Evolutionary conservation across 2,888 invertebrate genomes (phyloP), one percentile per base, ranked within the genome.

Genomic region (Caenorhabditis sinica): DNA sequence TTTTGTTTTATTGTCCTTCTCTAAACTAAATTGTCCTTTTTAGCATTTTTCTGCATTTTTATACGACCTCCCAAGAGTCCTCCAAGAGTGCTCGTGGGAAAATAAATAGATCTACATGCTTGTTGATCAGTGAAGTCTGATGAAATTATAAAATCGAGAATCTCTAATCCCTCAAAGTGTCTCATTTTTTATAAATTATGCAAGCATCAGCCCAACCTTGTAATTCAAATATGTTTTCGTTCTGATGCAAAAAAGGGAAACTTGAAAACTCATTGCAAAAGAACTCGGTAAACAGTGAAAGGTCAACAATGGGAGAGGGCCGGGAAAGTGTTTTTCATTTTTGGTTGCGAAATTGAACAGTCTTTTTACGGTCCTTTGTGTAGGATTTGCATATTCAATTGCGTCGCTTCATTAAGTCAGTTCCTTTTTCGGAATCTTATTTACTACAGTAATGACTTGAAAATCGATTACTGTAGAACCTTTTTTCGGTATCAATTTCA

Each of bases 1-100:
- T 56, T 63, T 73, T 33, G 60, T 61, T 61, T 73, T 61, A 72
- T 72, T 56, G 56, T 25, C 20, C 33, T n/a, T n/a, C n/a, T 69
- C 49, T 69, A n/a, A 33, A 23, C 36, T 15, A 11, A 43, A 43
- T 61, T 43, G 25, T 30, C 45, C n/a, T 49, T 25, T 45, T 61
- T 40, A 43, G 6, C 28, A 25, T 15, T 4, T 13, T 40, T 23
- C 63, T n/a, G 17, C 17, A 63, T 20, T 63, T 63, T 43, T 40
- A 6, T 40, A 8, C 49, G 20, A n/a, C 49, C 49, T 49, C 20
- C 20, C 49, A 20, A 20, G 20, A 20, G 20, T 17, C 15, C 40
- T 40, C 15, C 17, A 8, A 45, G 4, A 45, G n/a, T n/a, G n/a
- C n/a, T 45, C 20, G 8, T 20, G 20, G 11, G 43, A n/a, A 65